Percentiles rank a stretch among this genome's conserved stretches.
phyloP scores from a whole-genome alignment of 1,140 invertebrate species.

The Trichomalopsis sarcophagae region DNA sequence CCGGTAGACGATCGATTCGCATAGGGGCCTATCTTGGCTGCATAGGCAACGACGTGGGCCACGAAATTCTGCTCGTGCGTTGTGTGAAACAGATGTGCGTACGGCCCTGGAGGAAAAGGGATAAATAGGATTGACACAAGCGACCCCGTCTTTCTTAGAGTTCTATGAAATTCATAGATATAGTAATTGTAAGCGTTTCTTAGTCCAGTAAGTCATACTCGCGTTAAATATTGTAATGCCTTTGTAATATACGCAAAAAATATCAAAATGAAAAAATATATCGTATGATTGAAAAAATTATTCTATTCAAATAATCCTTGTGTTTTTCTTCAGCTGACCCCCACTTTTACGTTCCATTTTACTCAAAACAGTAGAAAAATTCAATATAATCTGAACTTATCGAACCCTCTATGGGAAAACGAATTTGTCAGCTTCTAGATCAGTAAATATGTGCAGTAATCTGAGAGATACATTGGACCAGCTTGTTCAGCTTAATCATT shows the following conservation, averaged over 20 bases:
- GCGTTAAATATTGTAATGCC: conserved; percentile 31
- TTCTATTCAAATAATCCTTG: conserved; percentile 24
- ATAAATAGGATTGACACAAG: neutral
- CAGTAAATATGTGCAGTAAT: no score
- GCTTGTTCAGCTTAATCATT: no score
- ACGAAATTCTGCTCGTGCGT: conserved; percentile 95
- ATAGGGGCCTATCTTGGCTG: conserved; percentile 80
- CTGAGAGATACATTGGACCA: no score
- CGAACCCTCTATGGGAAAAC: no score
- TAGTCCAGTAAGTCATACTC: conserved; percentile 28
- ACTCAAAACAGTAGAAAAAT: no score
- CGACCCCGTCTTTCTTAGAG: neutral
- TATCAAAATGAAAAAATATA: conserved; percentile 23
- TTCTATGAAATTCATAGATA: neutral
- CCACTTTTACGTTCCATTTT: no score
- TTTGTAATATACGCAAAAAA: conserved; percentile 47
- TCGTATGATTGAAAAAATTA: conserved; percentile 42
- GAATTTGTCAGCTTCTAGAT: no score
- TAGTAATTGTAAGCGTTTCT: neutral
- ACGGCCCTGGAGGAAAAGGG: conserved; percentile 80
- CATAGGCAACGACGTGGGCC: conserved; percentile 89
- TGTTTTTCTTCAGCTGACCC: neutral
- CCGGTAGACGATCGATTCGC: conserved; percentile 48
- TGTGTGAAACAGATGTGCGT: conserved; percentile 90
- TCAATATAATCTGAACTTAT: no score